These are phyloP conservation scores for Artemisiospiza belli DNA, from an alignment of 2,113 vertebrate genomes.

Conservation along the genomic window DNA sequence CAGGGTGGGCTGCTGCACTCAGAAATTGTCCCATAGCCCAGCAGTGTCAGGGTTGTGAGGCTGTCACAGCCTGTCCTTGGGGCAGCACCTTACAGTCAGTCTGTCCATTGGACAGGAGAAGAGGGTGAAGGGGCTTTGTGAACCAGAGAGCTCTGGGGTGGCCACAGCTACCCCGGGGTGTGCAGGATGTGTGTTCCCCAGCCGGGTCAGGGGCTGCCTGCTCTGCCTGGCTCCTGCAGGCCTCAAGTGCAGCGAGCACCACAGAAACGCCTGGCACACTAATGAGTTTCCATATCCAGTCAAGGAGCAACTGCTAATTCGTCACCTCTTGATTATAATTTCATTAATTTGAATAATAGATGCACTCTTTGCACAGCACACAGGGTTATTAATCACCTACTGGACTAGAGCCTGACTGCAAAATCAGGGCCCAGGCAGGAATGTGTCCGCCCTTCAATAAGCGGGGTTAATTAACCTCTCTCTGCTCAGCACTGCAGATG, in stretches of 20 bases:
- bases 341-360: slow-evolving; percentile 78
- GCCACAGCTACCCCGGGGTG: background rate
- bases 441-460: slow-evolving; percentile 56
- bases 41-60: background rate
- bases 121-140: background rate
- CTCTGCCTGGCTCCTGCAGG: background rate
- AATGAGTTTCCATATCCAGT: slow-evolving; percentile 70
- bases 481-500: background rate
- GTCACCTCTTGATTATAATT: slow-evolving; percentile 76
- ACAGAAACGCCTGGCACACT: slow-evolving; percentile 6
- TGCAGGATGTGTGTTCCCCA: background rate
- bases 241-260: background rate
- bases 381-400: slow-evolving; percentile 71
- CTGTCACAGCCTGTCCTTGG: background rate
- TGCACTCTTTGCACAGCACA: slow-evolving; percentile 59
- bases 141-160: background rate
- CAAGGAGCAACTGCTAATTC: slow-evolving; percentile 72
- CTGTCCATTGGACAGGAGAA: background rate
- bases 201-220: background rate
- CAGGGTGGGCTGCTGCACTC: background rate
- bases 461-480: slow-evolving; percentile 65
- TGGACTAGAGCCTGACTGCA: slow-evolving; percentile 69
- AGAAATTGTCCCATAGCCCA: background rate
- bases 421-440: slow-evolving; percentile 59
- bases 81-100: background rate